Evolutionary conservation across 2,888 invertebrate genomes (phyloP).

Genomic region (Cremastobaeus sp.): DNA sequence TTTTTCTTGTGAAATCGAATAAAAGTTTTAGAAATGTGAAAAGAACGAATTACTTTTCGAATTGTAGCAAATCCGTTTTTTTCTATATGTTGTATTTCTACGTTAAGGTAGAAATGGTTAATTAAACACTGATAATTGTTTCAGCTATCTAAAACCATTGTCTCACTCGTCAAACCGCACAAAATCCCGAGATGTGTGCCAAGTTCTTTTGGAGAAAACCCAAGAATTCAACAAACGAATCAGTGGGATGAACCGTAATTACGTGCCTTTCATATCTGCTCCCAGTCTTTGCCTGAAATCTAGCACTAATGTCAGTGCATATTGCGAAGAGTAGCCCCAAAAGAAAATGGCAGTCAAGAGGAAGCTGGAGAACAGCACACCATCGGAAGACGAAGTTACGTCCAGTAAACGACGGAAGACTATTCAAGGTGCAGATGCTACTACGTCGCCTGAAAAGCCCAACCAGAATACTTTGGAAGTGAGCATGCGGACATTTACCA

Average conservation of each 20-base stretch:
- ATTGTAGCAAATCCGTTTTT: too few species aligned
- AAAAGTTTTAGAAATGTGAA: too few species aligned
- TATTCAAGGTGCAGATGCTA: not conserved
- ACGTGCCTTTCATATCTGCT: slow-evolving; percentile 73
- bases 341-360: slow-evolving; percentile 65
- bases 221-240: slow-evolving; percentile 70
- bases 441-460: not conserved
- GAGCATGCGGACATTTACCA: not conserved
- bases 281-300: slow-evolving; percentile 69
- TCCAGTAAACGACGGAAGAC: slow-evolving; percentile 62
- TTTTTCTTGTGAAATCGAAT: too few species aligned
- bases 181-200: slow-evolving; percentile 65
- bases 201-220: slow-evolving; percentile 69
- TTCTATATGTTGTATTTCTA: not conserved
- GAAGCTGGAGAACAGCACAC: slow-evolving; percentile 60
- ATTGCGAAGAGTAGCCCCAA: slow-evolving; percentile 70
- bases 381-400: slow-evolving; percentile 2
- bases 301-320: slow-evolving; percentile 37
- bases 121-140: not conserved
- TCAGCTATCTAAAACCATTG: slow-evolving; percentile 72
- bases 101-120: not conserved
- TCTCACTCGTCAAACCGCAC: slow-evolving; percentile 68
- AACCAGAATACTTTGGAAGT: not conserved
- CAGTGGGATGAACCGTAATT: slow-evolving; percentile 64
- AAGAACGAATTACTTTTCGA: too few species aligned